Conservation (phyloP, 2,113 vertebrate species). For the Bolborhynchus lineola region DNA sequence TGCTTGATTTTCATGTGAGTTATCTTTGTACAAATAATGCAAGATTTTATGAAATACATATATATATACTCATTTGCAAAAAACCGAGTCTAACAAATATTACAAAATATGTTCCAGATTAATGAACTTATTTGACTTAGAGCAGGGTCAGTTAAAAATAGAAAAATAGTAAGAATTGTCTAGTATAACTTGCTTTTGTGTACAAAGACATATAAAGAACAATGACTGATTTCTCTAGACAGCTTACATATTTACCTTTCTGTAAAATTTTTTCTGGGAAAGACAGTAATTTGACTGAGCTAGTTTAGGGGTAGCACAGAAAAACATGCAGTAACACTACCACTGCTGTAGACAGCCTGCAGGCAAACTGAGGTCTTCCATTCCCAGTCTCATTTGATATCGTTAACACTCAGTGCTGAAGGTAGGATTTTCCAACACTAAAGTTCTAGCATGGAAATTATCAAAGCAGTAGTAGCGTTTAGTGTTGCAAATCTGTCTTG, state of each 20-base stretch:
- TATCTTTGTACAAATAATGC: background rate
- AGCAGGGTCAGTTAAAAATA: background rate
- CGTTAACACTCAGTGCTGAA: slow-evolving; percentile 43
- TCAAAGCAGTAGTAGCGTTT: slow-evolving; percentile 60
- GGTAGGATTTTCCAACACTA: slow-evolving; percentile 60
- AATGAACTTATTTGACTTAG: background rate
- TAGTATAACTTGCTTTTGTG: background rate
- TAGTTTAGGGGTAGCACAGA: slow-evolving; percentile 18
- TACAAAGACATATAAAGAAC: background rate
- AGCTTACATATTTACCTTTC: background rate
- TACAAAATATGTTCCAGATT: background rate
- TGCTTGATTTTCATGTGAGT: background rate
- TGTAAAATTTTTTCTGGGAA: background rate
- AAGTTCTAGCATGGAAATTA: slow-evolving; percentile 45
- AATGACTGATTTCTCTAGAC: background rate
- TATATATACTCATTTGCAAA: background rate
- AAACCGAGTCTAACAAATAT: background rate
- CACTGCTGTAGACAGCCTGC: slow-evolving; percentile 66
- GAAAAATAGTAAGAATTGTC: background rate
- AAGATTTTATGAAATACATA: background rate
- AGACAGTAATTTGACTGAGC: background rate
- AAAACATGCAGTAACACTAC: slow-evolving; percentile 71
- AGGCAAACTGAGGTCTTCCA: slow-evolving; percentile 78
- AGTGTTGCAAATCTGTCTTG: slow-evolving; percentile 64
- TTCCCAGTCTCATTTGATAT: slow-evolving; percentile 72